phyloP scores from a whole-genome alignment of 2,113 vertebrate species.

The Podarcis cretensis region DNA sequence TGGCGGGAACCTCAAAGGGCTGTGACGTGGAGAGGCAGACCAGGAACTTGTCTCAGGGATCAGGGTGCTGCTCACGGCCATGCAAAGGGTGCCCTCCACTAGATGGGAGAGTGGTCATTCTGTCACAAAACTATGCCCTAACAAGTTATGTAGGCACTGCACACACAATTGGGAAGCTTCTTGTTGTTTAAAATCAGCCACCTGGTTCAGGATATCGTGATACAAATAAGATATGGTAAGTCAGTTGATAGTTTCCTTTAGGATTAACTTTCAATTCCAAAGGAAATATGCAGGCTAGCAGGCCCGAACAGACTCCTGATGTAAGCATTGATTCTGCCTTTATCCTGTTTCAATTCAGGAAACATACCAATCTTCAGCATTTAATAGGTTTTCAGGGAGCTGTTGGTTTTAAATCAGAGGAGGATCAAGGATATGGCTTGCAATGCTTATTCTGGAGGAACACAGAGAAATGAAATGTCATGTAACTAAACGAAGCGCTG shows the following conservation, averaged over 20 bases:
- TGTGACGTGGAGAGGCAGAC: no score
- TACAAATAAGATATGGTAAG: background rate
- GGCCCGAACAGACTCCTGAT: slow-evolving; percentile 1
- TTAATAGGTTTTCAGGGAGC: slow-evolving; percentile 44
- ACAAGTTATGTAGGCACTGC: background rate
- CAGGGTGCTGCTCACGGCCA: no score
- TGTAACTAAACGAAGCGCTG: slow-evolving; percentile 45
- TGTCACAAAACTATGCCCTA: no score
- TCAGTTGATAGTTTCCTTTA: slow-evolving; percentile 3
- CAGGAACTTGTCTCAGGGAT: no score
- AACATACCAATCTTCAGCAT: slow-evolving; percentile 13
- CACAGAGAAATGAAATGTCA: slow-evolving; percentile 47
- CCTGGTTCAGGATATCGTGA: background rate
- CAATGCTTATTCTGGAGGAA: background rate
- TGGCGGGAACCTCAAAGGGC: no score
- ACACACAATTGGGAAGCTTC: background rate
- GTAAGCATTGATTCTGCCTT: slow-evolving; percentile 27
- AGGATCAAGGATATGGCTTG: slow-evolving; percentile 44
- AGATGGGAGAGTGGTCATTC: no score
- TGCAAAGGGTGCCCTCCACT: no score
- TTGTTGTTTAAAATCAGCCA: background rate
- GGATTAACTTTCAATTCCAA: slow-evolving; percentile 11
- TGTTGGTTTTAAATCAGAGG: slow-evolving; percentile 34
- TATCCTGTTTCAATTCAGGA: slow-evolving; percentile 26
- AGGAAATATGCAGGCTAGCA: slow-evolving; percentile 16